Percentiles rank a stretch among this genome's conserved stretches.
phyloP scores from a whole-genome alignment of 2,797 vertebrate species.

The Sebastolobus alascanus region DNA sequence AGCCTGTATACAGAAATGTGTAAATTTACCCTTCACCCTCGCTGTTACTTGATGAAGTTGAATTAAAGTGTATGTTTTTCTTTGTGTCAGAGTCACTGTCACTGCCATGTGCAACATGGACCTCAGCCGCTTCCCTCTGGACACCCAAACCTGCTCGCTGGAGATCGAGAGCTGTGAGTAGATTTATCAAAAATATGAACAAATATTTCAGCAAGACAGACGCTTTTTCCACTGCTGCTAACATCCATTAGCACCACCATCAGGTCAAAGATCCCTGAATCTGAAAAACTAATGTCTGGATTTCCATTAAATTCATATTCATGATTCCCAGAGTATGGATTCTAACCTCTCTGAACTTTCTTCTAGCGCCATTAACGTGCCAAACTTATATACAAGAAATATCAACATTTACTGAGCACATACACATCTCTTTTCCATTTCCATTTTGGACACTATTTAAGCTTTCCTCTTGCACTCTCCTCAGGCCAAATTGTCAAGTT shows the following conservation, averaged over 20 bases:
- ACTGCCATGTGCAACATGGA: conserved; percentile 99
- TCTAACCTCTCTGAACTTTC: background rate
- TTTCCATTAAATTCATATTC: background rate
- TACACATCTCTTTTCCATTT: background rate
- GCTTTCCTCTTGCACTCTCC: conserved; percentile 9
- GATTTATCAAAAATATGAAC: background rate
- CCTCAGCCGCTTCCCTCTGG: conserved; percentile 96
- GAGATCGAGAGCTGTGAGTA: conserved; percentile 99
- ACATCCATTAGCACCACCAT: background rate
- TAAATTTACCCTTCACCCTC: background rate
- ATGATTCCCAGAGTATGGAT: background rate
- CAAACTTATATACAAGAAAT: background rate
- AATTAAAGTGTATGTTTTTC: background rate
- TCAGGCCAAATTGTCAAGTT: conserved; percentile 13
- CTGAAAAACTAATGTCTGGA: background rate
- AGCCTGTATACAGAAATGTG: background rate
- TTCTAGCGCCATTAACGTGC: background rate
- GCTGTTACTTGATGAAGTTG: background rate
- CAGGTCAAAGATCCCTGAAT: background rate
- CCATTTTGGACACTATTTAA: background rate
- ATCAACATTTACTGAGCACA: background rate
- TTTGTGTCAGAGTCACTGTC: conserved; percentile 90
- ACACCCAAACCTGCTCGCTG: conserved; percentile 96
- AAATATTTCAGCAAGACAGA: background rate
- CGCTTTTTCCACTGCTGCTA: background rate